Evolutionary conservation across 2,888 invertebrate species (phyloP).

Genomic region (Parascotia fuliginaria): DNA sequence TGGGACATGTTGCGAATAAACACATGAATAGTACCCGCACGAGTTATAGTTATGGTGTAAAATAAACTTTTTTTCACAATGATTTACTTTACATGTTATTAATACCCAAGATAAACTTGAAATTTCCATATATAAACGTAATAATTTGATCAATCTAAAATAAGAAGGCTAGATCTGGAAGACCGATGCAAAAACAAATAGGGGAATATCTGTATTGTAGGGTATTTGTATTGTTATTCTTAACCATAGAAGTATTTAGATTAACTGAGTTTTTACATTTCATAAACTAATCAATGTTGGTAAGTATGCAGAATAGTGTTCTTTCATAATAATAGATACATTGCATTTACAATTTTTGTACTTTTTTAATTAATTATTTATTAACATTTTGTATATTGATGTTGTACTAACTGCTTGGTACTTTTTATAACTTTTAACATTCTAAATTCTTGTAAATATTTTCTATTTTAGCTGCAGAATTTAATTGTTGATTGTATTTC

Average conservation of each 20-base stretch:
- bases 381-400: conserved; percentile 28
- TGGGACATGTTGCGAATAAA: too few species aligned
- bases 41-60: too few species aligned
- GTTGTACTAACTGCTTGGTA: conserved; percentile 12
- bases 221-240: not conserved
- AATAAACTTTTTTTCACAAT: too few species aligned
- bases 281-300: conserved; percentile 14
- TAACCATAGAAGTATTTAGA: not conserved
- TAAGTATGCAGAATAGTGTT: conserved; percentile 19
- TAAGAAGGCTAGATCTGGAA: conserved; percentile 14
- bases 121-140: too few species aligned
- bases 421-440: not conserved
- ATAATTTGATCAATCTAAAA: too few species aligned
- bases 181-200: conserved; percentile 31
- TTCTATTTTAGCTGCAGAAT: too few species aligned
- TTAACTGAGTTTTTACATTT: conserved; percentile 6
- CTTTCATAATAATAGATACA: conserved; percentile 60
- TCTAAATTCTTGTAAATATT: not conserved
- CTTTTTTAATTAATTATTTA: conserved; percentile 22
- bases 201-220: not conserved
- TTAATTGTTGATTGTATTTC: too few species aligned
- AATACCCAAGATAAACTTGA: too few species aligned
- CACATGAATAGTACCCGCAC: too few species aligned
- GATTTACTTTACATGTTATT: too few species aligned
- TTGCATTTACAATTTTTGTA: conserved; percentile 59